A percentile compares a stretch with the other conserved stretches of the same genome.
These are phyloP conservation scores for Agonum fuliginosum DNA, from an alignment of 2,888 invertebrate genomes.

Conservation along the genomic window DNA sequence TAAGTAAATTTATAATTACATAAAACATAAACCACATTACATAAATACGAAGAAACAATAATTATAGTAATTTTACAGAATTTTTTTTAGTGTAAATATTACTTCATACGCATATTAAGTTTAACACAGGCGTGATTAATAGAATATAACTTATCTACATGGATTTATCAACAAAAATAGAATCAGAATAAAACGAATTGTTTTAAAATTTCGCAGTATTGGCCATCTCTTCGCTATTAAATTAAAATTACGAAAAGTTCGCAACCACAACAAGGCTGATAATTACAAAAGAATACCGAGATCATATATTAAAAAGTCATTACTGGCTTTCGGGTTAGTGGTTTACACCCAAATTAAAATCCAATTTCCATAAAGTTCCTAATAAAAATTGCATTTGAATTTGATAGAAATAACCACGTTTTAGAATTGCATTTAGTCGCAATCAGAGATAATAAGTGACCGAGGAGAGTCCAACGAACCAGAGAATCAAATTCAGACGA, in stretches of 20 bases:
- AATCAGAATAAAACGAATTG: too few species aligned
- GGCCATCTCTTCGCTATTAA: too few species aligned
- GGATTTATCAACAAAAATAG: too few species aligned
- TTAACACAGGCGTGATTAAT: too few species aligned
- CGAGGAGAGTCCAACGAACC: constrained; percentile 31
- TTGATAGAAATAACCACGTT: constrained; percentile 30
- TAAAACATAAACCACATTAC: too few species aligned
- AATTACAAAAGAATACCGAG: constrained; percentile 9
- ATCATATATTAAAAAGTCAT: constrained; percentile 30
- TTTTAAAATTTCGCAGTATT: too few species aligned
- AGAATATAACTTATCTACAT: too few species aligned
- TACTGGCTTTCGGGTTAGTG: constrained; percentile 5
- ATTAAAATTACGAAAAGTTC: background rate
- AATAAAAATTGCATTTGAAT: constrained; percentile 18
- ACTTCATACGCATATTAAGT: too few species aligned
- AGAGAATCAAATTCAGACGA: constrained; percentile 21
- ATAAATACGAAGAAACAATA: too few species aligned
- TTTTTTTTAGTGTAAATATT: too few species aligned
- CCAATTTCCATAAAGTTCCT: constrained; percentile 11
- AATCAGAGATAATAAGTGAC: constrained; percentile 50
- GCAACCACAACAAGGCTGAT: background rate
- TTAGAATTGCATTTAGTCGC: constrained; percentile 30
- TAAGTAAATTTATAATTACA: too few species aligned
- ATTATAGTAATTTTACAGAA: too few species aligned
- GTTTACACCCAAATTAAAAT: constrained; percentile 19